phyloP scores from a whole-genome alignment of 2,888 invertebrate species.

The Napeogenes sylphis region DNA sequence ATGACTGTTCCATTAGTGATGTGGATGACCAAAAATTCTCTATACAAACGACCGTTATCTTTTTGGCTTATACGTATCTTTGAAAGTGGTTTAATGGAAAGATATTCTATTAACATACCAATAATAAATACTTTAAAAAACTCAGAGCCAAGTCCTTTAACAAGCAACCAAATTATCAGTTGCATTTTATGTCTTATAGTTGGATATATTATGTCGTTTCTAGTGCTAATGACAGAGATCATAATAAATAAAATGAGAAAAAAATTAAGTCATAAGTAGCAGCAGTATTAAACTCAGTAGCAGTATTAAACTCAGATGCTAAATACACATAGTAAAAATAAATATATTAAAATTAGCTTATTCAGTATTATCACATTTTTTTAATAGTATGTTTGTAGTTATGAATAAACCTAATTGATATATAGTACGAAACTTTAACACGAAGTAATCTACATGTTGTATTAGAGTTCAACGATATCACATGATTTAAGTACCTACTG shows the following conservation, averaged over 20 bases:
- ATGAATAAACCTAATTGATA: too few relatives aligned
- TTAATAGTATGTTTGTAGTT: too few relatives aligned
- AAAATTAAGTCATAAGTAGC: background rate
- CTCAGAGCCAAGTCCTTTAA: slow-evolving; percentile 50
- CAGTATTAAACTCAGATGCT: too few relatives aligned
- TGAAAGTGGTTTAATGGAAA: slow-evolving; percentile 54
- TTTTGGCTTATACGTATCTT: slow-evolving; percentile 55
- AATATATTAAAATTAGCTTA: background rate
- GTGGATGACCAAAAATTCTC: slow-evolving; percentile 56
- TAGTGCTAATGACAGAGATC: slow-evolving; percentile 48
- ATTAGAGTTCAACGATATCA: too few relatives aligned
- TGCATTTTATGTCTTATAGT: slow-evolving; percentile 50
- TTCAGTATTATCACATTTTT: too few relatives aligned
- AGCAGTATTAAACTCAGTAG: too few relatives aligned
- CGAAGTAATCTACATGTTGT: too few relatives aligned
- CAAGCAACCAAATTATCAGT: slow-evolving; percentile 48
- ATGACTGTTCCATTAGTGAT: slow-evolving; percentile 57
- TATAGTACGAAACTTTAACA: too few relatives aligned
- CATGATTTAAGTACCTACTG: too few relatives aligned
- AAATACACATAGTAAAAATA: too few relatives aligned
- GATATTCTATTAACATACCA: slow-evolving; percentile 39
- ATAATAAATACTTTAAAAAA: slow-evolving; percentile 31
- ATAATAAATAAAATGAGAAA: slow-evolving; percentile 36
- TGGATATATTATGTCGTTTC: slow-evolving; percentile 44
- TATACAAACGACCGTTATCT: slow-evolving; percentile 43